A percentile compares a stretch with the other conserved stretches of the same genome.
These are phyloP conservation scores for Chironomus tepperi DNA, from an alignment of 1,140 invertebrate genomes.

Conservation along the genomic window DNA sequence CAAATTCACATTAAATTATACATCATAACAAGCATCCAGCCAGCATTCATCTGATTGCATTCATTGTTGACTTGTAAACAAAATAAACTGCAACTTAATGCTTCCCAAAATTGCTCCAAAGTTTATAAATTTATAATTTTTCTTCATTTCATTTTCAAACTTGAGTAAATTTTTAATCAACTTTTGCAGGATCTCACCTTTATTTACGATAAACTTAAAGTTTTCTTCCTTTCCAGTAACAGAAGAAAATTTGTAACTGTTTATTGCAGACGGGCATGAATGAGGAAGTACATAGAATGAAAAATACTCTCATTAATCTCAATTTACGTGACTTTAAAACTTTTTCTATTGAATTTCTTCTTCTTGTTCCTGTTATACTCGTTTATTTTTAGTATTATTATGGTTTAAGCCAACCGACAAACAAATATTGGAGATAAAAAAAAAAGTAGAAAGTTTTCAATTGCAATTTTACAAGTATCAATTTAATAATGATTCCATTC, in stretches of 20 bases:
- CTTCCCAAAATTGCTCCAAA: no score
- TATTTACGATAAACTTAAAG: neutral
- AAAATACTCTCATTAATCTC: neutral
- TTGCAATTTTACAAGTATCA: slow-evolving; percentile 14
- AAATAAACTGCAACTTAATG: no score
- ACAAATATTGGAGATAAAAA: neutral
- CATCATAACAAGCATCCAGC: no score
- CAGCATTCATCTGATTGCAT: no score
- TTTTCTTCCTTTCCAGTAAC: neutral
- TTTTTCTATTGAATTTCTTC: neutral
- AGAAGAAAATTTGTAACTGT: neutral
- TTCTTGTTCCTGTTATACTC: neutral
- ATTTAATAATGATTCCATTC: slow-evolving; percentile 14
- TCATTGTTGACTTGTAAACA: no score
- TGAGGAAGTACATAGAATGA: neutral
- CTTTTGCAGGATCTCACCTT: neutral
- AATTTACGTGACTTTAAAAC: slow-evolving; percentile 6
- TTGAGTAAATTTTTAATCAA: neutral
- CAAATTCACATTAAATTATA: no score
- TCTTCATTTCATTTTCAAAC: neutral
- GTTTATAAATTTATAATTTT: no score
- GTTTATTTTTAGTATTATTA: no score
- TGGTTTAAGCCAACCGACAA: no score
- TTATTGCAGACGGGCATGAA: no score
- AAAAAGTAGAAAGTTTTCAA: neutral